Evolutionary conservation across 1,140 invertebrate genomes (phyloP), one percentile per base, ranked within the genome.

Genomic region (Drosophila prosaltans): DNA sequence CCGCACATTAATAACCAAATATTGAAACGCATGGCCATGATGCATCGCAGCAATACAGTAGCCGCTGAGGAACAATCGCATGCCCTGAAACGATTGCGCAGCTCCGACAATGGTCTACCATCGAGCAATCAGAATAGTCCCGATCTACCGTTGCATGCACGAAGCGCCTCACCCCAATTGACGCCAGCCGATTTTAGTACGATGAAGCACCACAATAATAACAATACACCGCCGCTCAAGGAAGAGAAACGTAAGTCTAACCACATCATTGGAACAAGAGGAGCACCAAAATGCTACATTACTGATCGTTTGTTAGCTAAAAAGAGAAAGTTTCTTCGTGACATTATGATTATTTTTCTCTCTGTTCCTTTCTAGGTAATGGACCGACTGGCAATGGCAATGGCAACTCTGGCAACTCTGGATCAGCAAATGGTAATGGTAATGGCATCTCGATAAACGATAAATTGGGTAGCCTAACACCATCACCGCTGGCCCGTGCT

Each of bases 141-240:
- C 55, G 93, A 90, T 65, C 88, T 90, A 81, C 84, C 78, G 32
- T 51, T 89, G 8, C 90, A 91, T 65, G 69, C 80, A 39, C 93
- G 81, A 76, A 93, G 80, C 83, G 78, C 80, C 79, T 92, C 93
- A 58, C 93, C 93, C 8, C 93, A 94, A 74, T 94, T 94, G 16
- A 95, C 94, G 68, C 94, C 95, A n/a, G 95, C 95, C 26, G 96
- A 96, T 88, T 96, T 96, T 90, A 96, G 95, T 40, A 95, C 95
- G 76, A 95, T 94, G 92, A 92, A 92, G 63, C 91, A 92, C 74
- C 91, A 92, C 72, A 92, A 94, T 58, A 94, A 94, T 83, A 94
- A 93, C 78, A 94, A 94, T 74, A 93, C 94, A 51, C 88, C 94
- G 74, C 92, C 93, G 69, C 75, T 92, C 28, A 94, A 94, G 91